phyloP scores from a whole-genome alignment of 2,113 vertebrate species.

The Haemorhous mexicanus region DNA sequence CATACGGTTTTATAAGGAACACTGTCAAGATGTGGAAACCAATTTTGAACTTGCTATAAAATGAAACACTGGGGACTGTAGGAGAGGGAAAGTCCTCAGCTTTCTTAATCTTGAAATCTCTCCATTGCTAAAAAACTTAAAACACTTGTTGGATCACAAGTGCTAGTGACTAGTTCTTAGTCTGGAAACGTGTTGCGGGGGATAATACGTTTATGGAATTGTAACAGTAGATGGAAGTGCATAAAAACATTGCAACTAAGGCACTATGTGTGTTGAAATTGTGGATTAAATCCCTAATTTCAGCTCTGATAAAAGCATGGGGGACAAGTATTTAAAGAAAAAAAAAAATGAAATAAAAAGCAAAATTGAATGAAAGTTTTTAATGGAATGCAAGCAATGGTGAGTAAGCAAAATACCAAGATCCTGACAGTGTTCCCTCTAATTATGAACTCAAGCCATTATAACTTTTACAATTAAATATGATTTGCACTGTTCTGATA shows the following conservation, averaged over 20 bases:
- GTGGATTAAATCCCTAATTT: conserved; percentile 55
- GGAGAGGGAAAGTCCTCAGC: conserved; percentile 48
- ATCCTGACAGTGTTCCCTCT: conserved; percentile 82
- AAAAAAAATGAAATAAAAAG: neutral
- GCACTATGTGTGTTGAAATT: conserved; percentile 52
- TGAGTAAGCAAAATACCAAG: conserved; percentile 67
- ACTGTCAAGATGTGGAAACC: conserved; percentile 80
- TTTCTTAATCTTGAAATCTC: conserved; percentile 57
- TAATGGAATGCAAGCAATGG: conserved; percentile 68
- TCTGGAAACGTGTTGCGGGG: neutral
- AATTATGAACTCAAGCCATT: conserved; percentile 84
- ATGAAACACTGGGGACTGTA: conserved; percentile 62
- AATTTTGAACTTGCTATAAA: conserved; percentile 39
- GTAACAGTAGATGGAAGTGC: conserved; percentile 14
- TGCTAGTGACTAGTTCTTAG: conserved; percentile 51
- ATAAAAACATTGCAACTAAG: conserved; percentile 55
- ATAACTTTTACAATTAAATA: conserved; percentile 84
- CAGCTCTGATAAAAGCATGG: conserved; percentile 32
- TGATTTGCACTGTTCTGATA: conserved; percentile 86
- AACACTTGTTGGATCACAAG: conserved; percentile 72
- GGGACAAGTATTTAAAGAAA: neutral
- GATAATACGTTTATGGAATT: neutral
- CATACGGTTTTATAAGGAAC: conserved; percentile 79
- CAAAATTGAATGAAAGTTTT: conserved; percentile 56
- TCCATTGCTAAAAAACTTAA: conserved; percentile 68